These are phyloP conservation scores for Actenoides hombroni DNA, from an alignment of 2,113 vertebrate species.

Conservation along the genomic window DNA sequence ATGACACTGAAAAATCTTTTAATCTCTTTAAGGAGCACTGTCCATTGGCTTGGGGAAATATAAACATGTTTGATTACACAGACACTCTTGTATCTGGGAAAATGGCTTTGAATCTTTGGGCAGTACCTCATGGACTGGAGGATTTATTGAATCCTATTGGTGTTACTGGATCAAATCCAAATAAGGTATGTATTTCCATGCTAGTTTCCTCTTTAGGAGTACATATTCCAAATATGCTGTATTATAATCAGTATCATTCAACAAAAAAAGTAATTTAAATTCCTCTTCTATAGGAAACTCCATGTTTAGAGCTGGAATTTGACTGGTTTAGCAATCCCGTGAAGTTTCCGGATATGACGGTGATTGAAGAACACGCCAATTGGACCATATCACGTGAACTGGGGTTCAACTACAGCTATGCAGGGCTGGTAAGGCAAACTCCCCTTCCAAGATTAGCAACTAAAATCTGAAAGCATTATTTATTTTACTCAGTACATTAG, in stretches of 20 bases:
- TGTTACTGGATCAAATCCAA: conserved; percentile 96
- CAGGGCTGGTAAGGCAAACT: conserved; percentile 85
- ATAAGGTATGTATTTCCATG: conserved; percentile 82
- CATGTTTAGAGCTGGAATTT: conserved; percentile 96
- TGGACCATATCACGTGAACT: conserved; percentile 93
- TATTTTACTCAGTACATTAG: not conserved
- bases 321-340: conserved; percentile 95
- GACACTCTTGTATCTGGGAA: conserved; percentile 96
- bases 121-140: conserved; percentile 96
- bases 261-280: conserved; percentile 22
- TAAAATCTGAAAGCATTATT: not conserved
- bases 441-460: not conserved
- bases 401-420: conserved; percentile 92
- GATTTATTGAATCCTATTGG: conserved; percentile 96
- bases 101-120: conserved; percentile 98
- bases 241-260: not conserved
- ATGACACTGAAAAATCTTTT: conserved; percentile 25
- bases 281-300: conserved; percentile 87
- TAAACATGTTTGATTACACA: conserved; percentile 98
- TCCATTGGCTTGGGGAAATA: conserved; percentile 96
- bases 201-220: not conserved
- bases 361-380: conserved; percentile 93
- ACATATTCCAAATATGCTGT: not conserved
- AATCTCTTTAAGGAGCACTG: conserved; percentile 89
- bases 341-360: conserved; percentile 94